Base-by-base conservation (phyloP, 2,797 vertebrate species). In the Enteromius mattozi region DNA sequence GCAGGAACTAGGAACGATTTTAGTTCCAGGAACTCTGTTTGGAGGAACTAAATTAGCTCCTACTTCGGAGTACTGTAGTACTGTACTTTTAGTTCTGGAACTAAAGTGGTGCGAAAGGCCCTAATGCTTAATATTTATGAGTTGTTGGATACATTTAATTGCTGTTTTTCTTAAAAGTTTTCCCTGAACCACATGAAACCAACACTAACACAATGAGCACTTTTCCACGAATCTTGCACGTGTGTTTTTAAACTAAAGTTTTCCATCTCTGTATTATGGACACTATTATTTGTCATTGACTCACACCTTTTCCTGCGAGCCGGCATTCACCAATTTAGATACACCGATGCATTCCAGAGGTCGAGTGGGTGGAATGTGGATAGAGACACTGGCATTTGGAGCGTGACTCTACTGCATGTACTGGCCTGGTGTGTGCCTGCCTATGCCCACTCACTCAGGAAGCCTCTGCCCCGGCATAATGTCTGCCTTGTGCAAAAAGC, bases 351-450 rank as follows among this genome's bases (percentile, higher is more conserved):
- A 95, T 94, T 94, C 94, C 93, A 92, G 93, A 93, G 93, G 92
- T 93, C 89, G 90, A 91, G 87, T 91, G 86, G 54, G 86, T 89
- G 93, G 94, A 94, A 95, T 95, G 93, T 94, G 92, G 92, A 93
- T 91, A 80, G 88, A 89, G 91, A 78, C 59, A 69, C 85, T 92
- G 92, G 92, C 92, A 92, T 89, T 84, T 89, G 89, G 91, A 94
- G 92, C 84, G 83, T 95, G 94, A 95, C 92, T 94, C 93, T 91
- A 92, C 92, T 91, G 92, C 92, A 86, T 91, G 91, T 91, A 90
- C 91, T 87, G 91, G 86, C 88, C 89, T 88, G 80, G 88, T 87
- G 84, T 90, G 68, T 56, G 63, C 30, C 30, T 33, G 84, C 80
- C 70, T 82, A 76, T 89, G 88, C 83, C 87, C 88, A 88, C 85